Percentiles rank a stretch among this genome's conserved stretches.
Evolutionary conservation across 2,888 invertebrate species (phyloP).

Genomic region (Chouioia cunea): DNA sequence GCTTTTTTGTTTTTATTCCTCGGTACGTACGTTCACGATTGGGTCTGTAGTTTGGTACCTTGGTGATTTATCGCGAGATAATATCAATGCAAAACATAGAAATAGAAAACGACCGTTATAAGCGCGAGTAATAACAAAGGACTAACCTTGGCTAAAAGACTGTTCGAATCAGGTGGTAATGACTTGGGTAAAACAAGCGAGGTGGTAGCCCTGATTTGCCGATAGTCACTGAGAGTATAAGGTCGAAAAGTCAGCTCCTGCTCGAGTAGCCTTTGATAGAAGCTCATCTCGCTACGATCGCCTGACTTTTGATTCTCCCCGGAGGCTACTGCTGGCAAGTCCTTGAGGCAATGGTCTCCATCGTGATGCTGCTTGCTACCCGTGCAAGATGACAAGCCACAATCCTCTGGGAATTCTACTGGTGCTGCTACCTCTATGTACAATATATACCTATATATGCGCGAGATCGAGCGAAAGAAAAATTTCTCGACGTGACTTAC

Average conservation of each 20-base stretch:
- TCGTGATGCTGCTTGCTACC: constrained; percentile 53
- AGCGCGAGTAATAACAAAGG: too few relatives aligned
- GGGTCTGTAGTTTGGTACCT: too few relatives aligned
- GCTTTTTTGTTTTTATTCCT: too few relatives aligned
- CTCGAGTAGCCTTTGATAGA: constrained; percentile 53
- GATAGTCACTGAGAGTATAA: constrained; percentile 57
- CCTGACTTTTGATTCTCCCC: constrained; percentile 48
- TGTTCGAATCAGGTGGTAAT: too few relatives aligned
- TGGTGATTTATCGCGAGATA: too few relatives aligned
- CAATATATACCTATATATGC: too few relatives aligned
- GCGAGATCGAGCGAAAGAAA: constrained; percentile 26
- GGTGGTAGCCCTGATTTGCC: not conserved
- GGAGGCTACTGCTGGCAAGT: constrained; percentile 47
- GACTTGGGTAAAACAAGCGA: too few relatives aligned
- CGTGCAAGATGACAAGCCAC: constrained; percentile 59
- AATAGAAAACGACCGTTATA: too few relatives aligned
- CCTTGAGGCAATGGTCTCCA: constrained; percentile 11
- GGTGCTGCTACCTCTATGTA: too few relatives aligned
- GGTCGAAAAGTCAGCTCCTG: constrained; percentile 50
- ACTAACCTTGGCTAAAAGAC: too few relatives aligned
- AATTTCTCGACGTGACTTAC: constrained; percentile 39
- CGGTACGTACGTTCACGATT: too few relatives aligned
- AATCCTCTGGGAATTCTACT: constrained; percentile 51
- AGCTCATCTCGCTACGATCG: constrained; percentile 57
- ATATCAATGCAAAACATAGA: too few relatives aligned